A percentile compares a stretch with the other conserved stretches of the same genome.
Conservation (phyloP, 1,140 invertebrate genomes). For the Meloidogyne hapla region DNA sequence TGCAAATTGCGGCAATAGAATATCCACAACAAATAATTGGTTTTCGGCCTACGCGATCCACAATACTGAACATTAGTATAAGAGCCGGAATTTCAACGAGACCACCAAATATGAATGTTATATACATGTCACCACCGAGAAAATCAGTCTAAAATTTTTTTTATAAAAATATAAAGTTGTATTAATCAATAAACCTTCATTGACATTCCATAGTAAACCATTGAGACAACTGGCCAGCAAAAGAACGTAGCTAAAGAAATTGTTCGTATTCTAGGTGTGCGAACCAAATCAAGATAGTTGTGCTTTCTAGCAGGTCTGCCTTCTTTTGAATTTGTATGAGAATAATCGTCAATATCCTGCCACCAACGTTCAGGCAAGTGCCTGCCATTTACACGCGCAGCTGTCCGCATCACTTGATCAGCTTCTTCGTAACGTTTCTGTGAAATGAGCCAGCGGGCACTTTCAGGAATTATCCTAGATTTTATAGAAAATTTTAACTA, state of each 20-base stretch:
- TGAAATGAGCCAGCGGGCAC: constrained; percentile 64
- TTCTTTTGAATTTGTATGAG: constrained; percentile 5
- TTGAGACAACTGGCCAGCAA: constrained; percentile 60
- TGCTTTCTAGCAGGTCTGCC: constrained; percentile 33
- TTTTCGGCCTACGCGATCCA: constrained; percentile 58
- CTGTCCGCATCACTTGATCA: constrained; percentile 57
- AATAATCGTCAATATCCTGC: constrained; percentile 48
- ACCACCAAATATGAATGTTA: constrained; percentile 62
- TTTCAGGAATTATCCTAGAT: constrained; percentile 65
- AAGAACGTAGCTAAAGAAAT: constrained; percentile 47
- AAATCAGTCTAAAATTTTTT: constrained; percentile 39
- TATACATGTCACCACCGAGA: constrained; percentile 63
- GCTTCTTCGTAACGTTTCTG: constrained; percentile 61
- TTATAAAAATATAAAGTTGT: background rate
- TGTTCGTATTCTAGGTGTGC: constrained; percentile 54
- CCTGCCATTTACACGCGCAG: constrained; percentile 57
- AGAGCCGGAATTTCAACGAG: constrained; percentile 62
- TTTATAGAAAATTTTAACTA: background rate
- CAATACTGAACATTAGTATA: constrained; percentile 51
- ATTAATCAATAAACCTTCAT: constrained; percentile 48
- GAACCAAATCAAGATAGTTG: constrained; percentile 54
- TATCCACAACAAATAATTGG: constrained; percentile 52
- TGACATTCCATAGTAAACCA: constrained; percentile 64
- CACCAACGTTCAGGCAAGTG: constrained; percentile 60
- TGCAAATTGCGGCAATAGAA: constrained; percentile 50